A percentile compares a stretch with the other conserved stretches of the same genome.
phyloP scores from a whole-genome alignment of 2,888 invertebrate species.

The Lamellibrachia columna region DNA sequence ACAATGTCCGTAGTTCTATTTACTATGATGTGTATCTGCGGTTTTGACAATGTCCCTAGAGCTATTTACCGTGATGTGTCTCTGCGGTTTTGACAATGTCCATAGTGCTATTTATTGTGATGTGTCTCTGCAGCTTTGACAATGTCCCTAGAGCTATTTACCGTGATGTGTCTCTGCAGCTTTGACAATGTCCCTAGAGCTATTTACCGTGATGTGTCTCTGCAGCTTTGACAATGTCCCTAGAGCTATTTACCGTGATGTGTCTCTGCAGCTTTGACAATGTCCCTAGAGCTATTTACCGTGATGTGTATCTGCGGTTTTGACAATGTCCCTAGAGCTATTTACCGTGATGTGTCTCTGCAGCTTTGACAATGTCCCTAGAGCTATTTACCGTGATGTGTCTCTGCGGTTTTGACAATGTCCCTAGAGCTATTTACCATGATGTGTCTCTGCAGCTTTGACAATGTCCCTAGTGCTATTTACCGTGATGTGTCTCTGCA shows the following conservation, averaged over 20 bases:
- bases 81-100: neutral
- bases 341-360: neutral
- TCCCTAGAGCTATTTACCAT: conserved; percentile 46
- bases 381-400: neutral
- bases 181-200: neutral
- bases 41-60: neutral
- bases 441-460: conserved; percentile 48
- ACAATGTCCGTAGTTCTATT: no score
- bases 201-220: conserved; percentile 56
- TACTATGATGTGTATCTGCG: neutral
- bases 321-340: neutral
- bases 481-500: conserved; percentile 58
- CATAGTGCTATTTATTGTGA: neutral
- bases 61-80: neutral
- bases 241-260: conserved; percentile 27
- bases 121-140: neutral
- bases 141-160: conserved; percentile 31
- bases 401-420: neutral
- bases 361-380: neutral
- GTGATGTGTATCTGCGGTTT: neutral
- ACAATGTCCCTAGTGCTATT: neutral
- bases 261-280: no score
- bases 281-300: no score
- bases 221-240: conserved; percentile 57
- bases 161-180: conserved; percentile 57